Evolutionary conservation across 2,797 vertebrate genomes (phyloP), one percentile per base, ranked within the genome.

Genomic region (Myotis myotis): DNA sequence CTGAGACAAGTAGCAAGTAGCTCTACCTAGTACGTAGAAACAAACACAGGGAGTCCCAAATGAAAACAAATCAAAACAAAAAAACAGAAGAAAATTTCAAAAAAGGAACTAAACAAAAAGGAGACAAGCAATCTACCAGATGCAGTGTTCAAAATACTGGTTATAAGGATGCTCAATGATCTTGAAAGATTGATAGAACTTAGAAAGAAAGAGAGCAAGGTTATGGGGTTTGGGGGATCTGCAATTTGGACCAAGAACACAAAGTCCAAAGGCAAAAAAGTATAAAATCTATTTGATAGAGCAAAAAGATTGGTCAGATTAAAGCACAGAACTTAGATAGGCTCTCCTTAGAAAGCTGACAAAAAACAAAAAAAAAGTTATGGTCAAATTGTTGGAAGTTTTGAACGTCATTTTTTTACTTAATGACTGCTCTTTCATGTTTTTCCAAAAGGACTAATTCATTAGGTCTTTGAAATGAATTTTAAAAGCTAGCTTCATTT

Each of bases 171-270:
- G 60, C 60, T 62, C 25, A 62, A 62, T 62, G 25, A 30, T 62
- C 60, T 70, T 88, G 25, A 84, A 95, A 76, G 47, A 86, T 10
- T 71, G 22, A 72, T 51, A 68, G 19, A 66, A 90, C 94, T 91
- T 51, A 90, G 74, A 57, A 62, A 88, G 71, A 64, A 44, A 44
- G 44, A 44, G 2, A 75, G 30, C 41, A 60, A 85, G 1, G 12
- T 30, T 75, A 62, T 62, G 60, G 41, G 41, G 41, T 16, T 9
- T 13, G 25, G 2, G 36, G 51, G 5, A 25, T 60, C 60, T 90
- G 72, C 7, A 41, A 79, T 62, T 68, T 79, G 72, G 2, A 78
- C 23, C 38, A 66, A 53, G 36, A 83, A 89, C 9, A 86, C 28
- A 84, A 92, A 89, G 85, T 33, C 71, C 41, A 33, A 20, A 51